These are phyloP conservation scores for Villa cingulata DNA, from an alignment of 2,888 invertebrate genomes.

Conservation along the genomic window DNA sequence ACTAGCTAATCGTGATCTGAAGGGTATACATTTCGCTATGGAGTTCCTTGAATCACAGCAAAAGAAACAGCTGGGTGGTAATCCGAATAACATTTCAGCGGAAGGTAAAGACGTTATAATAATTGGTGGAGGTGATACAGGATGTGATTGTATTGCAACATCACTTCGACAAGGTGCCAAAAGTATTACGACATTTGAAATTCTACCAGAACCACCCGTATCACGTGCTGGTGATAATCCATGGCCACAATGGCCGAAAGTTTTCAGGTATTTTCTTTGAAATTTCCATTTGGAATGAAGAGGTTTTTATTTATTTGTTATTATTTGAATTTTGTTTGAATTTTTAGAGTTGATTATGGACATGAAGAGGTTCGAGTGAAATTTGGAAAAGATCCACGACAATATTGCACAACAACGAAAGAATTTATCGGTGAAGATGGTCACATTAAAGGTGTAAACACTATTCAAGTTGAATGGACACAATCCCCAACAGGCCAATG, in stretches of 20 bases:
- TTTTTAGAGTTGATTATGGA: conserved; percentile 77
- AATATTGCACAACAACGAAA: conserved; percentile 87
- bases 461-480: conserved; percentile 86
- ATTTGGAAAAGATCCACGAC: conserved; percentile 83
- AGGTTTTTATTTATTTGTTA: conserved; percentile 2
- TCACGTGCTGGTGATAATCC: conserved; percentile 79
- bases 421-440: conserved; percentile 86
- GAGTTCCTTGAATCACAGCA: conserved; percentile 95
- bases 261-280: conserved; percentile 52
- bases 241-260: conserved; percentile 97
- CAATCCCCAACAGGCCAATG: conserved; percentile 83
- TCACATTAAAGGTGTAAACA: conserved; percentile 79
- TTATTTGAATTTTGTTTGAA: not conserved
- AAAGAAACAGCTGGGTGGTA: conserved; percentile 73
- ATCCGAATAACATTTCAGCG: conserved; percentile 53
- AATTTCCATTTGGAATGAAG: not conserved
- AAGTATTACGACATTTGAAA: conserved; percentile 88
- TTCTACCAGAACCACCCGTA: conserved; percentile 80
- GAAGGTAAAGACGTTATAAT: conserved; percentile 90
- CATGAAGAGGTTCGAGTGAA: conserved; percentile 93
- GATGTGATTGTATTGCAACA: conserved; percentile 97
- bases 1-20: conserved; percentile 70
- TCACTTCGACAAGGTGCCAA: conserved; percentile 84
- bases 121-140: conserved; percentile 79
- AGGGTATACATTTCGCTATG: conserved; percentile 96